phyloP scores from a whole-genome alignment of 64 coral and sea anemone genomes.

The Stylophora pistillata region DNA sequence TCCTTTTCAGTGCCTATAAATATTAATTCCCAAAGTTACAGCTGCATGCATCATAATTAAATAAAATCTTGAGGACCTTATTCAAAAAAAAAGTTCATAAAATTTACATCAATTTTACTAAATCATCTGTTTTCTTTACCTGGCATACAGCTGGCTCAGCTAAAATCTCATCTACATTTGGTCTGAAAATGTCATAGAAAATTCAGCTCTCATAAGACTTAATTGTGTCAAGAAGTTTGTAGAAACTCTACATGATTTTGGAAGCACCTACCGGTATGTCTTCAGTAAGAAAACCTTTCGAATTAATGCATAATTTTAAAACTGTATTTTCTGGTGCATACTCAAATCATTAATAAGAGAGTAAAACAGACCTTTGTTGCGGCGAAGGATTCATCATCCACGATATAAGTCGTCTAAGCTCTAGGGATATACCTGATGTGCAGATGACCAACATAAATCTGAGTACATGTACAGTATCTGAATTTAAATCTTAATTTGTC shows the following conservation, averaged over 20 bases:
- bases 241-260: too few species aligned
- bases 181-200: constrained; percentile 36
- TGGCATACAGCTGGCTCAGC: constrained; percentile 65
- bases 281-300: too few species aligned
- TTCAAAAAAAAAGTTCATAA: too few species aligned
- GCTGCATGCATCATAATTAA: background rate
- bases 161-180: constrained; percentile 89
- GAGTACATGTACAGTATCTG: too few species aligned
- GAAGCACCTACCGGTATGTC: too few species aligned
- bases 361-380: constrained; percentile 63
- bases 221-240: background rate
- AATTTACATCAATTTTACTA: too few species aligned
- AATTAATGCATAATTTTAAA: too few species aligned
- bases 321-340: too few species aligned
- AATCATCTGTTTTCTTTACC: constrained; percentile 37
- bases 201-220: background rate
- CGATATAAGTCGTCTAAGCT: constrained; percentile 77
- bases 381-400: constrained; percentile 85
- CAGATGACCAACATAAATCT: background rate
- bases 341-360: background rate
- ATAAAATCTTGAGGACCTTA: too few species aligned
- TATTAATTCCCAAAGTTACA: background rate
- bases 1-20: constrained; percentile 78
- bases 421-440: constrained; percentile 78
- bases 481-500: too few species aligned